These are phyloP conservation scores for Aradus depressus DNA, from an alignment of 2,888 invertebrate genomes.

Conservation along the genomic window DNA sequence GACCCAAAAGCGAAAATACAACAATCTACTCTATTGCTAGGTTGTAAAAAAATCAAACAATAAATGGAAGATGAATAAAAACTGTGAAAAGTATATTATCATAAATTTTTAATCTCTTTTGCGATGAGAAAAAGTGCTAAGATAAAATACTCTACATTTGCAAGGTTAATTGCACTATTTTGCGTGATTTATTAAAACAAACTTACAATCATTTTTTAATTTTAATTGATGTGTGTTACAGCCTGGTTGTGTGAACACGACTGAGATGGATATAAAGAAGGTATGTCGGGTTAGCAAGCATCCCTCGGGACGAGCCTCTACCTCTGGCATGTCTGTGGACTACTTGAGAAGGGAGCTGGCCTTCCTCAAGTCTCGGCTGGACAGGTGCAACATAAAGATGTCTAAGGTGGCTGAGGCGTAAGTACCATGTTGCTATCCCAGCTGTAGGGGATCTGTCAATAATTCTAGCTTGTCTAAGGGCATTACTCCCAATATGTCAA, in stretches of 20 bases:
- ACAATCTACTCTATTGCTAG: no score
- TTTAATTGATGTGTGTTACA: slow-evolving; percentile 36
- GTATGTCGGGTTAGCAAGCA: slow-evolving; percentile 56
- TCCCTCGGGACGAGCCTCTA: slow-evolving; percentile 37
- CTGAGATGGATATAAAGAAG: slow-evolving; percentile 96
- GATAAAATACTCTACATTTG: no score
- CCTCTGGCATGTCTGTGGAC: slow-evolving; percentile 35
- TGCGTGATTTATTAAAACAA: background rate
- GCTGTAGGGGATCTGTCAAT: no score
- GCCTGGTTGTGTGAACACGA: slow-evolving; percentile 98
- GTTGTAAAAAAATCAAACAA: no score
- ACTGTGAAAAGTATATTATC: background rate
- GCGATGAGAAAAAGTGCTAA: background rate
- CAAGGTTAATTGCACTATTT: background rate
- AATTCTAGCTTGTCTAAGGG: no score
- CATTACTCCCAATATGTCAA: no score
- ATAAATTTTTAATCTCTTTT: background rate
- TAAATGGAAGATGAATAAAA: no score
- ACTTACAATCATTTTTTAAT: background rate
- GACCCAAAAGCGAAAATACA: no score
- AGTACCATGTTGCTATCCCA: no score
- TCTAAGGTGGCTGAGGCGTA: slow-evolving; percentile 91
- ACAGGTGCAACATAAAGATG: slow-evolving; percentile 77
- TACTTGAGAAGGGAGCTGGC: slow-evolving; percentile 53
- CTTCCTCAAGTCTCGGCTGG: slow-evolving; percentile 63